Percentiles rank a stretch among this genome's conserved stretches.
Conservation (phyloP, 2,797 vertebrate species). For the Dipus sagitta region DNA sequence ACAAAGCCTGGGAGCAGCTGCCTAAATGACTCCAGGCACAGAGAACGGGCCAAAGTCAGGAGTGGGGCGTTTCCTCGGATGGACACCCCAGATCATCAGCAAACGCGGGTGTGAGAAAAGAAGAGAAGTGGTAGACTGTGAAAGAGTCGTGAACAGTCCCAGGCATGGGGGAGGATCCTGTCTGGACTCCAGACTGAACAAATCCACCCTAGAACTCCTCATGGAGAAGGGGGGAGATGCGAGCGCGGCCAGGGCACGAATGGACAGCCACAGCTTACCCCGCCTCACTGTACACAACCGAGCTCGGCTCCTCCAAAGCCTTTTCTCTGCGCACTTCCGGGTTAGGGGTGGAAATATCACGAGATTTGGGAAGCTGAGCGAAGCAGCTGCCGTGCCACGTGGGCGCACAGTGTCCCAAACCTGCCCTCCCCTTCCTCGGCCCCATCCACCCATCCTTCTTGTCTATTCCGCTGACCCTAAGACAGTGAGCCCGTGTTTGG, state of each 20-base stretch:
- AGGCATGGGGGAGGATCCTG: accelerated
- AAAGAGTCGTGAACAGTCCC: background rate
- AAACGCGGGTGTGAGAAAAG: background rate
- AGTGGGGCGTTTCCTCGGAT: background rate
- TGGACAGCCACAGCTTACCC: accelerated
- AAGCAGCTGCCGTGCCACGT: accelerated
- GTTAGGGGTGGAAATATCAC: accelerated
- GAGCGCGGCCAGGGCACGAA: accelerated
- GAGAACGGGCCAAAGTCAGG: background rate
- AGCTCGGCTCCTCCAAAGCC: background rate
- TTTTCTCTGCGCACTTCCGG: background rate
- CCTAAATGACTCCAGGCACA: background rate
- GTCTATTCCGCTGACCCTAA: background rate
- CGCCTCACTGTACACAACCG: background rate
- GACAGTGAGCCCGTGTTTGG: background rate
- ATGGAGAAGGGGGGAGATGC: background rate
- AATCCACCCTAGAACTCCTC: background rate
- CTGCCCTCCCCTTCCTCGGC: background rate
- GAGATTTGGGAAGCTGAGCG: background rate
- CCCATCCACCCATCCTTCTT: background rate
- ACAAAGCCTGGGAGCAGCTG: background rate
- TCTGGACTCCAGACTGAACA: background rate
- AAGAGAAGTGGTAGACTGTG: background rate
- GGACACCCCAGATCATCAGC: background rate
- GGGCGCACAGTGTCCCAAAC: background rate